These are phyloP conservation scores for Arvicanthis niloticus DNA, from an alignment of 2,113 vertebrate genomes.

Conservation along the genomic window DNA sequence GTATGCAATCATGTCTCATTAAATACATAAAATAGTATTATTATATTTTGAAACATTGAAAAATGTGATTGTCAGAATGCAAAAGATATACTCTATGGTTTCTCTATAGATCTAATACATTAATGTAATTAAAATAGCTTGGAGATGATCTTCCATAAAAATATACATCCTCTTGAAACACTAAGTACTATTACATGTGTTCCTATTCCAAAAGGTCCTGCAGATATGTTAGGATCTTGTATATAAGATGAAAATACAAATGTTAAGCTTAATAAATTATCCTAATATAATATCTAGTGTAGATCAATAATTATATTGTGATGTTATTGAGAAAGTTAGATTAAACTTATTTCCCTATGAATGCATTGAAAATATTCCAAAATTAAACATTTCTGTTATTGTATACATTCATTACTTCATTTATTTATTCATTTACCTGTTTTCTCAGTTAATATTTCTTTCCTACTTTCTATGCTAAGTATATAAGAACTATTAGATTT, in stretches of 20 bases:
- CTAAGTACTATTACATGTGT: neutral
- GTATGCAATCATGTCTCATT: neutral
- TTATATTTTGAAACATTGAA: constrained; percentile 10
- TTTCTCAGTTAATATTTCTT: neutral
- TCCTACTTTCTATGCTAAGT: neutral
- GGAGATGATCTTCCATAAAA: neutral
- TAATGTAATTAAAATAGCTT: neutral
- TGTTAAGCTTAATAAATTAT: neutral
- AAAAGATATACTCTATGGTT: neutral
- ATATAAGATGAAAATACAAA: neutral
- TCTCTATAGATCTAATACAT: neutral
- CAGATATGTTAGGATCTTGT: neutral
- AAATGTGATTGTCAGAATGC: neutral
- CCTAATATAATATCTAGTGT: neutral
- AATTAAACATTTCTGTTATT: neutral
- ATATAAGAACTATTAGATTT: neutral
- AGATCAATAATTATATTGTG: neutral
- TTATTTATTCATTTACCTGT: neutral
- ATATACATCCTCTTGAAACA: neutral
- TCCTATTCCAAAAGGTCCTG: neutral
- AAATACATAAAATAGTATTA: neutral
- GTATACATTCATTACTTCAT: neutral
- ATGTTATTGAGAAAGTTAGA: neutral
- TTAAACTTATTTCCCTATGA: neutral
- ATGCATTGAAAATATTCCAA: neutral